A percentile compares a stretch with the other conserved stretches of the same genome.
Evolutionary conservation across 1,140 invertebrate species (phyloP).

Genomic region (Schlechtendalia chinensis): DNA sequence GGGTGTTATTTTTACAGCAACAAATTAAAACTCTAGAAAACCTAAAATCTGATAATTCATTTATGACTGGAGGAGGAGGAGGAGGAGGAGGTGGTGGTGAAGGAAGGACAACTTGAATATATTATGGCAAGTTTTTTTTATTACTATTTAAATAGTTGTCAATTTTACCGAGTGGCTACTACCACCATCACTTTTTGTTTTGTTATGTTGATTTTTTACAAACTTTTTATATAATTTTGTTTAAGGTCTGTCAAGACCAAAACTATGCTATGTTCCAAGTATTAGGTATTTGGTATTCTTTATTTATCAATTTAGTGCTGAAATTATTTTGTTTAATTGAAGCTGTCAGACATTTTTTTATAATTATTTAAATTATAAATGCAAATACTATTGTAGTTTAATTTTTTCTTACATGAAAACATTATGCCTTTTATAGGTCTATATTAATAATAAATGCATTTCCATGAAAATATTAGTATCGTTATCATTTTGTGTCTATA

Average conservation of each 20-base stretch:
- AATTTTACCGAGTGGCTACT: constrained; percentile 15
- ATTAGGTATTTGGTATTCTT: constrained; percentile 37
- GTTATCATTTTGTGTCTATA: not conserved
- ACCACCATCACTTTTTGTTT: constrained; percentile 23
- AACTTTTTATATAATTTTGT: constrained; percentile 43
- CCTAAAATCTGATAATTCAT: constrained; percentile 88
- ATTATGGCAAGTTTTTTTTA: constrained; percentile 46
- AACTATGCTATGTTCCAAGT: constrained; percentile 46
- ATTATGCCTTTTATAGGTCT: not conserved
- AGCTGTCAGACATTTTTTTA: constrained; percentile 21
- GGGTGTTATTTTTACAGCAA: constrained; percentile 86
- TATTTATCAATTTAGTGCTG: not conserved
- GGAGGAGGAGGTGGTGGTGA: too few species aligned
- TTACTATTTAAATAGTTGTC: constrained; percentile 42
- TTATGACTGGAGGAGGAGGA: constrained; percentile 78
- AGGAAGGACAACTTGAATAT: constrained; percentile 30
- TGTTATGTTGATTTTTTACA: constrained; percentile 47
- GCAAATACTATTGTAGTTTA: constrained; percentile 32
- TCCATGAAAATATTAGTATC: not conserved
- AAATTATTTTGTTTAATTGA: constrained; percentile 20
- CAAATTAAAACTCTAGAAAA: constrained; percentile 86
- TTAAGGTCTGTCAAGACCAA: constrained; percentile 29
- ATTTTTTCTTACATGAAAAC: not conserved
- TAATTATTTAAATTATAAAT: constrained; percentile 47
- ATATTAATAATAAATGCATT: not conserved